phyloP scores from a whole-genome alignment of 2,797 vertebrate species.

The Channa striata region DNA sequence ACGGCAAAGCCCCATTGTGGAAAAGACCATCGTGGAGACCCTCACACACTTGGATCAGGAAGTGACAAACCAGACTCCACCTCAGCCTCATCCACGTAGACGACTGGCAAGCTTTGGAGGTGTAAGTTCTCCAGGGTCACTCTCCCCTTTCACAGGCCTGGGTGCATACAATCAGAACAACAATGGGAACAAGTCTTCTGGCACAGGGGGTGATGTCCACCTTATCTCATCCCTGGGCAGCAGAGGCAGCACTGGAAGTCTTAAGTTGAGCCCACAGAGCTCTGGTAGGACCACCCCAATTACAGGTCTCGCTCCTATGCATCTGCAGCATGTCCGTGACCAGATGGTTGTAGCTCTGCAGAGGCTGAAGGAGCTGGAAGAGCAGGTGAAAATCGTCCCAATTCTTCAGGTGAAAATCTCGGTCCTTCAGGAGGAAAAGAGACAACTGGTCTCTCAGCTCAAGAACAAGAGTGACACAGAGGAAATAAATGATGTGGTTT shows the following conservation, averaged over 20 bases:
- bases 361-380: constrained; percentile 95
- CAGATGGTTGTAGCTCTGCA: constrained; percentile 97
- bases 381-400: constrained; percentile 95
- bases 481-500: constrained; percentile 70
- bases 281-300: constrained; percentile 91
- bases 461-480: constrained; percentile 83
- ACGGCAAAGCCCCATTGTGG: constrained; percentile 86
- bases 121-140: constrained; percentile 89
- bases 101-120: constrained; percentile 95
- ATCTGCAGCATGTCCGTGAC: constrained; percentile 95
- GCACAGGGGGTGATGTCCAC: constrained; percentile 73
- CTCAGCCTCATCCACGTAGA: constrained; percentile 84
- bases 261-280: constrained; percentile 90
- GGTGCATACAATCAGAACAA: constrained; percentile 84
- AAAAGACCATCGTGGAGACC: constrained; percentile 89
- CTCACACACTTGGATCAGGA: constrained; percentile 88
- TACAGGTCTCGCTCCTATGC: constrained; percentile 86
- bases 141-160: constrained; percentile 89
- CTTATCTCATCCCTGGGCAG: constrained; percentile 87
- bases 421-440: constrained; percentile 95
- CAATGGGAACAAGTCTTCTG: constrained; percentile 86
- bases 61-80: constrained; percentile 62
- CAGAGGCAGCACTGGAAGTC: constrained; percentile 81
- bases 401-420: constrained; percentile 97
- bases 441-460: constrained; percentile 88